Conservation (phyloP, 1,140 invertebrate genomes). For the Agrypnia vestita region DNA sequence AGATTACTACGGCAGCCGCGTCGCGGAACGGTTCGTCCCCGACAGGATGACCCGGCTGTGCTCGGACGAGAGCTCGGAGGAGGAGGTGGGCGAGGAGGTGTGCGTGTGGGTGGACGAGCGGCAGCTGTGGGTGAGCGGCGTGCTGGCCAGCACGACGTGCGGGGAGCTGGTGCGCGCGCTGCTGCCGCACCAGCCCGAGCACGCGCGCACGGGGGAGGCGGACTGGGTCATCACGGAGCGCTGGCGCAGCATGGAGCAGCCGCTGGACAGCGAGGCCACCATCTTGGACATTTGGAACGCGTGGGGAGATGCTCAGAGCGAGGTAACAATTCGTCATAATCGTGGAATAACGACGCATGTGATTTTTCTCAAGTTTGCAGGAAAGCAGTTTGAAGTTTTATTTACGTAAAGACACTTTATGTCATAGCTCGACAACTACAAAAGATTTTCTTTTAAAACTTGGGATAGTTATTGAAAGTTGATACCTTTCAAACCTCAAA, state of each 20-base stretch:
- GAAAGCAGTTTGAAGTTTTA: too few species aligned
- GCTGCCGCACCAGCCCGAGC: conserved; percentile 25
- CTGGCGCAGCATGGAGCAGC: conserved; percentile 81
- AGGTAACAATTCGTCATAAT: too few species aligned
- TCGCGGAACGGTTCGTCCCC: too few species aligned
- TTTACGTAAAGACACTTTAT: too few species aligned
- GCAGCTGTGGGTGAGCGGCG: conserved; percentile 85
- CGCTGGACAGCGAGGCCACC: conserved; percentile 78
- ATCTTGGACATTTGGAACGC: conserved; percentile 83
- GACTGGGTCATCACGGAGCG: conserved; percentile 78
- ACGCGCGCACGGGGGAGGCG: conserved; percentile 62
- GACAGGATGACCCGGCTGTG: too few species aligned
- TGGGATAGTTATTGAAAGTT: too few species aligned
- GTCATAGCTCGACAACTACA: too few species aligned
- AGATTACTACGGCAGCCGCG: background rate
- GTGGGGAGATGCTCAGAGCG: conserved; percentile 82
- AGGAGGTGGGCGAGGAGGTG: conserved; percentile 77
- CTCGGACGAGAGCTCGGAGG: conserved; percentile 43
- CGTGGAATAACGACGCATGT: too few species aligned
- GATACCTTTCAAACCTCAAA: too few species aligned
- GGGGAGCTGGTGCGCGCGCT: conserved; percentile 84
- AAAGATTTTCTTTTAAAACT: too few species aligned
- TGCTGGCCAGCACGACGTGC: conserved; percentile 83
- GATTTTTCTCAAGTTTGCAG: too few species aligned
- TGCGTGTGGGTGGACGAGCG: conserved; percentile 84